Conservation (phyloP, 1,140 invertebrate species). For the Amyelois transitella region DNA sequence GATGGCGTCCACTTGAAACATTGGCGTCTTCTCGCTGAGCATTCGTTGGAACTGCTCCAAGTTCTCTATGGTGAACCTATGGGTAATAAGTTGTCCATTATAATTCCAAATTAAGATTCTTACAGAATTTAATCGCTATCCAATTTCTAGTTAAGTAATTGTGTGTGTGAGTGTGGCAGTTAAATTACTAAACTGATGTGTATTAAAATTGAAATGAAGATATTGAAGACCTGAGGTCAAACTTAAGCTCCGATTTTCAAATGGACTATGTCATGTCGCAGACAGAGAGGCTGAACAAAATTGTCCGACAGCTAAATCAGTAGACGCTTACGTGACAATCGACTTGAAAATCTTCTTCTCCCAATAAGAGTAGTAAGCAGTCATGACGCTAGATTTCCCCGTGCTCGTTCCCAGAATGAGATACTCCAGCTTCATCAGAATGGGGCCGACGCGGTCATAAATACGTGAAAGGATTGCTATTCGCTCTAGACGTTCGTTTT, state of each 20-base stretch:
- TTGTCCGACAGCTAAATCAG: too few relatives aligned
- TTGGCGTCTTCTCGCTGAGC: slow-evolving; percentile 75
- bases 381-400: slow-evolving; percentile 79
- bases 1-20: slow-evolving; percentile 87
- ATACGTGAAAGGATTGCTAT: slow-evolving; percentile 79
- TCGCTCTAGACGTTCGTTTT: slow-evolving; percentile 79
- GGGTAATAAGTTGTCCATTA: too few relatives aligned
- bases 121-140: too few relatives aligned
- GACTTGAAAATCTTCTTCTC: slow-evolving; percentile 79
- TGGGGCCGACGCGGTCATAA: slow-evolving; percentile 83
- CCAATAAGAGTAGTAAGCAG: slow-evolving; percentile 80
- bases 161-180: too few relatives aligned
- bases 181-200: too few relatives aligned
- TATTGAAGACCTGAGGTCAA: too few relatives aligned
- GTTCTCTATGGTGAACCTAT: slow-evolving; percentile 80
- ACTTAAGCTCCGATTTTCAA: too few relatives aligned
- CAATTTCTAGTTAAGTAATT: too few relatives aligned
- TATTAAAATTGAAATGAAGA: too few relatives aligned
- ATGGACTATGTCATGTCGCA: too few relatives aligned
- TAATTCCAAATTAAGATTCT: too few relatives aligned
- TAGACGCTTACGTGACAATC: slow-evolving; percentile 43
- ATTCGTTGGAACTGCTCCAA: slow-evolving; percentile 81
- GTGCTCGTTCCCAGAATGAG: slow-evolving; percentile 80
- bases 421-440: slow-evolving; percentile 88
- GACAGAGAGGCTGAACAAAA: too few relatives aligned